Percentiles rank a stretch among this genome's conserved stretches.
Conservation (phyloP, 2,888 invertebrate genomes). For the Cyrtodaria siliqua region DNA sequence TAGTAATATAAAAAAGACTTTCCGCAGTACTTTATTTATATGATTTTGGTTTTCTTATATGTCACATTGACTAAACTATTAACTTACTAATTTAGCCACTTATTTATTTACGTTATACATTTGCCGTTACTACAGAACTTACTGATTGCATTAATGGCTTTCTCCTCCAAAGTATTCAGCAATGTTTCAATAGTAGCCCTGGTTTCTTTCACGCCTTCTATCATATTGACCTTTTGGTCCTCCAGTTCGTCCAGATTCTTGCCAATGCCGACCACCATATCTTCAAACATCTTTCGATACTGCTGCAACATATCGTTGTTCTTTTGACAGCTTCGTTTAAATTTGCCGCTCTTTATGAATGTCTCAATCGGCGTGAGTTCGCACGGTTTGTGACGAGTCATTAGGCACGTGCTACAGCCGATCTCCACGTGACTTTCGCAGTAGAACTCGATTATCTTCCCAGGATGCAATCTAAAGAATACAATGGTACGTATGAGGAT, state of each 20-base stretch:
- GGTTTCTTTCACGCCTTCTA: slow-evolving; percentile 40
- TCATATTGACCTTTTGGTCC: slow-evolving; percentile 20
- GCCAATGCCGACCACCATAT: slow-evolving; percentile 35
- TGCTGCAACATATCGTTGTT: slow-evolving; percentile 53
- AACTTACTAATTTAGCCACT: too few relatives aligned
- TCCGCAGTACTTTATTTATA: too few relatives aligned
- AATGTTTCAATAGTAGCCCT: slow-evolving; percentile 20
- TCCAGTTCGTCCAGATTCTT: slow-evolving; percentile 45
- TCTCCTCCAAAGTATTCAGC: slow-evolving; percentile 35
- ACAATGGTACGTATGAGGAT: too few relatives aligned
- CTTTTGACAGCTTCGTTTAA: slow-evolving; percentile 50
- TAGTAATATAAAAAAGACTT: too few relatives aligned
- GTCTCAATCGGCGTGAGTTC: slow-evolving; percentile 35
- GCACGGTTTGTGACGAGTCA: slow-evolving; percentile 54
- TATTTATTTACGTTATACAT: too few relatives aligned
- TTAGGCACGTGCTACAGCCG: slow-evolving; percentile 49
- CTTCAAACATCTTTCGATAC: slow-evolving; percentile 53
- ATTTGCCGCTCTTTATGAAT: slow-evolving; percentile 55
- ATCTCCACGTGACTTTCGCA: slow-evolving; percentile 56
- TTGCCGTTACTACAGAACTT: too few relatives aligned
- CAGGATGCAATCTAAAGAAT: slow-evolving; percentile 44
- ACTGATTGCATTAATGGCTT: slow-evolving; percentile 32
- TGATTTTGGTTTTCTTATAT: too few relatives aligned
- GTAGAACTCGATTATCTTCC: slow-evolving; percentile 47
- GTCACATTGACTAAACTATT: too few relatives aligned